phyloP scores from a whole-genome alignment of 2,797 vertebrate species.

The Vultur gryphus region DNA sequence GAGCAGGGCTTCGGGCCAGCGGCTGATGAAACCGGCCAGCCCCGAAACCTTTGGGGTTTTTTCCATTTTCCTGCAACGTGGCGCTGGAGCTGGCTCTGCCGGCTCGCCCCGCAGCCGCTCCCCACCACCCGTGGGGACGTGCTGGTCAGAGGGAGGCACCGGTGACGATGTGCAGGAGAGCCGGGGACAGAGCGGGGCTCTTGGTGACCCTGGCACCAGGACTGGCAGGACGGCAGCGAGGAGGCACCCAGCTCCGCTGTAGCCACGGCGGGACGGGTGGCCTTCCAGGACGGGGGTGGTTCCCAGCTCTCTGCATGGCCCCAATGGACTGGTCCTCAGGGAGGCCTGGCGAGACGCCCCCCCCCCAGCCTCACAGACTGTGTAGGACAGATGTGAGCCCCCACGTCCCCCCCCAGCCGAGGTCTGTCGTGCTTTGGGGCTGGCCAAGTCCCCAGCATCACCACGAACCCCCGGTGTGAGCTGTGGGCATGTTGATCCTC shows the following conservation, averaged over 20 bases:
- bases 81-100: neutral
- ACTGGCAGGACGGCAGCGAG: accelerated
- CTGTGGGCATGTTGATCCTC: neutral
- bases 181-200: accelerated
- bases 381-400: neutral
- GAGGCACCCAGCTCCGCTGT: neutral
- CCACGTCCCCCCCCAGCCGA: accelerated
- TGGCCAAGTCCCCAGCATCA: neutral
- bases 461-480: neutral
- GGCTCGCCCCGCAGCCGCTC: accelerated
- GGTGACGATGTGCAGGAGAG: accelerated
- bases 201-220: neutral
- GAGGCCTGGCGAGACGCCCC: no score
- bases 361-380: neutral
- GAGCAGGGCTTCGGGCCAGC: neutral
- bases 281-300: neutral
- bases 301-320: neutral
- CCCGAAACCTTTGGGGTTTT: neutral
- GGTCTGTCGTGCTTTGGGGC: neutral
- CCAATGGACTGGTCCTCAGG: no score
- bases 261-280: accelerated
- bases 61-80: accelerated
- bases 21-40: neutral
- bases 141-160: neutral
- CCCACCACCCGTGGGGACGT: accelerated